Conservation (phyloP, 2,888 invertebrate species). For the Lasioglossum pauxillum region DNA sequence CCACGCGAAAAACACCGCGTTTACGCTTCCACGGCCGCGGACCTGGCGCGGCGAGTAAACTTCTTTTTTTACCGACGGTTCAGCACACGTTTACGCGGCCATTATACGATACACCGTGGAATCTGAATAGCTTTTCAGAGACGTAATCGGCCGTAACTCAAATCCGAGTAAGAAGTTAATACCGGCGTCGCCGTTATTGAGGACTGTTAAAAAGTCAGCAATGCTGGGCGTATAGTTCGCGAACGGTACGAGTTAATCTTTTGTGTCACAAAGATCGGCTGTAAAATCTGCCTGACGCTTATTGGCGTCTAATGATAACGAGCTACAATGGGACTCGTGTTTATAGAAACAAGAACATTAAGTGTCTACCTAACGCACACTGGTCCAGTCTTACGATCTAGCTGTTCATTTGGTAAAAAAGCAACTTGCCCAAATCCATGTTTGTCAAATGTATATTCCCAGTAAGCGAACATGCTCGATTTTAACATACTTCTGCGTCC, state of each 20-base stretch:
- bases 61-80: conserved; percentile 38
- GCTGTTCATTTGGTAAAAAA: too few species aligned
- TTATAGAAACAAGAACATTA: neutral
- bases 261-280: neutral
- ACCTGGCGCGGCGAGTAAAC: neutral
- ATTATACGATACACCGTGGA: conserved; percentile 24
- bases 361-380: neutral
- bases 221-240: neutral
- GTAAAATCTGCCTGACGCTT: neutral
- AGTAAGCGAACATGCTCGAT: too few species aligned
- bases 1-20: conserved; percentile 41
- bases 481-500: too few species aligned
- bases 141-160: conserved; percentile 24
- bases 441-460: too few species aligned
- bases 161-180: conserved; percentile 14
- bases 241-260: conserved; percentile 12
- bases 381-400: too few species aligned
- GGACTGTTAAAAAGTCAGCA: conserved; percentile 25
- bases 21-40: conserved; percentile 15
- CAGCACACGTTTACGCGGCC: conserved; percentile 33
- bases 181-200: neutral
- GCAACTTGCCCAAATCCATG: too few species aligned
- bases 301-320: neutral
- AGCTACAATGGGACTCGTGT: neutral
- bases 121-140: conserved; percentile 31